Conservation (phyloP, 2,797 vertebrate genomes). For the Neostethus bicornis region DNA sequence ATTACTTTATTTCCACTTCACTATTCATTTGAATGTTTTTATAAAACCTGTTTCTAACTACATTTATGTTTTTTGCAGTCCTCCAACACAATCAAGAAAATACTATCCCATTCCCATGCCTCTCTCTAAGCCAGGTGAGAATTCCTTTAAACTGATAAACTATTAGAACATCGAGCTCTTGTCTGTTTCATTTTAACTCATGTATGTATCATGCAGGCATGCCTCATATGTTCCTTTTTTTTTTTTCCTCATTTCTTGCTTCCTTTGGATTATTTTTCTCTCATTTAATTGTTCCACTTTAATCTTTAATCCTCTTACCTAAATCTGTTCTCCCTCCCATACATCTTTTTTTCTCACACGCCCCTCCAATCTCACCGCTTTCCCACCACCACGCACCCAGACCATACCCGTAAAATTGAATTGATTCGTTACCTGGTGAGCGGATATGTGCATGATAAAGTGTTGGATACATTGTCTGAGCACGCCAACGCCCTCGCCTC, state of each 20-base stretch:
- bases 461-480: slow-evolving; percentile 90
- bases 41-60: neutral
- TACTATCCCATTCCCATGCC: slow-evolving; percentile 98
- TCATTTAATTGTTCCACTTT: slow-evolving; percentile 34
- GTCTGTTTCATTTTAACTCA: slow-evolving; percentile 34
- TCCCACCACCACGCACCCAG: slow-evolving; percentile 72
- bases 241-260: slow-evolving; percentile 64
- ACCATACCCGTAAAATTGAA: slow-evolving; percentile 92
- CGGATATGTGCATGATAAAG: slow-evolving; percentile 87
- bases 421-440: slow-evolving; percentile 92
- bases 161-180: slow-evolving; percentile 8
- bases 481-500: slow-evolving; percentile 89
- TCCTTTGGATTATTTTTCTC: slow-evolving; percentile 58
- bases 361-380: slow-evolving; percentile 2
- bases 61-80: slow-evolving; percentile 72
- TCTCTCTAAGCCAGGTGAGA: slow-evolving; percentile 94
- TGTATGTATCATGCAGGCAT: slow-evolving; percentile 50
- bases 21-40: neutral
- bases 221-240: slow-evolving; percentile 60
- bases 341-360: slow-evolving; percentile 13
- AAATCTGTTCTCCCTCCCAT: slow-evolving; percentile 33
- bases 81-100: slow-evolving; percentile 88
- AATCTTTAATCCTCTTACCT: slow-evolving; percentile 60
- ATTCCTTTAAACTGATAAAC: slow-evolving; percentile 1
- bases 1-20: neutral